A percentile compares a stretch with the other conserved stretches of the same genome.
phyloP scores from a whole-genome alignment of 1,140 invertebrate species.

The Drosophila eugracilis region DNA sequence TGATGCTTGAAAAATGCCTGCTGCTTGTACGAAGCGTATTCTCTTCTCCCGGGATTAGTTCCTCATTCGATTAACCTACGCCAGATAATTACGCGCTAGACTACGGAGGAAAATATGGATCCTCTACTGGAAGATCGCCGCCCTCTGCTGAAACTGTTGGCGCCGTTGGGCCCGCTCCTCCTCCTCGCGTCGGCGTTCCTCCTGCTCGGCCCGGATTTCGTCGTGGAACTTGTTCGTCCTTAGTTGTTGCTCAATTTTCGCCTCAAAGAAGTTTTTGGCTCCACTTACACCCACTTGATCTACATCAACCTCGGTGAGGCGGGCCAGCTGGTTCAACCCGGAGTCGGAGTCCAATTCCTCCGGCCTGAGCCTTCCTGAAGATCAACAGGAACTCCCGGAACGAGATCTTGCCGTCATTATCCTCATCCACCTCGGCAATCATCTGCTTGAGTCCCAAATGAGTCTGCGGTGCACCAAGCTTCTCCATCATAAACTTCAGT shows the following conservation, averaged over 20 bases:
- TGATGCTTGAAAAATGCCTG: conserved; percentile 64
- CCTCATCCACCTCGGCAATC: conserved; percentile 97
- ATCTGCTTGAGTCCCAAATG: conserved; percentile 96
- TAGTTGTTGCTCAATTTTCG: conserved; percentile 94
- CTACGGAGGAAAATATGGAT: conserved; percentile 30
- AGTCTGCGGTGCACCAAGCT: conserved; percentile 96
- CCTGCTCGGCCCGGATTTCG: conserved; percentile 94
- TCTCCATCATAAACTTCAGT: conserved; percentile 98
- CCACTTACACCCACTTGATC: conserved; percentile 95
- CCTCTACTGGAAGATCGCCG: conserved; percentile 89
- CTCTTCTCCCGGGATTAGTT: conserved; percentile 33
- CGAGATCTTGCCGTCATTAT: conserved; percentile 94
- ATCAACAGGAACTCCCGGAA: conserved; percentile 96
- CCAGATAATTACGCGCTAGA: conserved; percentile 64
- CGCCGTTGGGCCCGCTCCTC: conserved; percentile 91
- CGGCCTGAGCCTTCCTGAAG: conserved; percentile 93
- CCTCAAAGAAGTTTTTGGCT: conserved; percentile 96
- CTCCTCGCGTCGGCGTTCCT: conserved; percentile 91
- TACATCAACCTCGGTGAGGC: conserved; percentile 94
- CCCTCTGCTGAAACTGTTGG: conserved; percentile 93
- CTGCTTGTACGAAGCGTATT: conserved; percentile 26
- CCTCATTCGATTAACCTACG: conserved; percentile 72
- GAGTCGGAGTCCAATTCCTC: conserved; percentile 92
- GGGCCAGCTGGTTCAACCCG: conserved; percentile 92
- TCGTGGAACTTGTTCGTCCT: conserved; percentile 94